Conservation (phyloP, 1,140 invertebrate species). For the Solenopsis invicta region DNA sequence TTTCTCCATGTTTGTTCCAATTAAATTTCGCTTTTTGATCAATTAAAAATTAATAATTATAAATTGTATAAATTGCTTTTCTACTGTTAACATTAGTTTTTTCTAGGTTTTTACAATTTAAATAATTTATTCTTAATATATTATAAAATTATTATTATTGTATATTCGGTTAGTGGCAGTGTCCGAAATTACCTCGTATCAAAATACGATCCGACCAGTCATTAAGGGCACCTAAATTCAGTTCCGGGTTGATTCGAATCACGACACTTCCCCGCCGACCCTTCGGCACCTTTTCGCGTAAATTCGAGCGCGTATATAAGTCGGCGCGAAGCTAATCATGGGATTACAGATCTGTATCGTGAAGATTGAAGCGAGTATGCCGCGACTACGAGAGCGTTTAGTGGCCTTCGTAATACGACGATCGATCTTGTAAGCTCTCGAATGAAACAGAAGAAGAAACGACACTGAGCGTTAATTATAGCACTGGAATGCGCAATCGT, state of each 20-base stretch:
- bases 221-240: conserved; percentile 64
- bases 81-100: background rate
- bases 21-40: background rate
- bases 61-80: background rate
- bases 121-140: background rate
- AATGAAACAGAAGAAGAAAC: conserved; percentile 59
- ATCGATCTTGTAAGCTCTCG: conserved; percentile 55
- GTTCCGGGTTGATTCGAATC: conserved; percentile 24
- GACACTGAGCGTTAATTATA: conserved; percentile 50
- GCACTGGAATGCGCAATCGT: background rate
- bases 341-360: conserved; percentile 70
- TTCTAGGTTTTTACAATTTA: background rate
- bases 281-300: conserved; percentile 50
- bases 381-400: conserved; percentile 53
- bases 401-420: conserved; percentile 47
- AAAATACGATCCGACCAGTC: conserved; percentile 17
- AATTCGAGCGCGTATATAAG: conserved; percentile 54
- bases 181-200: background rate
- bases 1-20: background rate
- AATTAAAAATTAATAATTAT: background rate
- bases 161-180: background rate
- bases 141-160: background rate
- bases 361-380: conserved; percentile 63
- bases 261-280: background rate
- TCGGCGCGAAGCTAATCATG: conserved; percentile 64